These are phyloP conservation scores for Sebastes matsubarae DNA, from an alignment of 2,797 vertebrate species.

Conservation along the genomic window DNA sequence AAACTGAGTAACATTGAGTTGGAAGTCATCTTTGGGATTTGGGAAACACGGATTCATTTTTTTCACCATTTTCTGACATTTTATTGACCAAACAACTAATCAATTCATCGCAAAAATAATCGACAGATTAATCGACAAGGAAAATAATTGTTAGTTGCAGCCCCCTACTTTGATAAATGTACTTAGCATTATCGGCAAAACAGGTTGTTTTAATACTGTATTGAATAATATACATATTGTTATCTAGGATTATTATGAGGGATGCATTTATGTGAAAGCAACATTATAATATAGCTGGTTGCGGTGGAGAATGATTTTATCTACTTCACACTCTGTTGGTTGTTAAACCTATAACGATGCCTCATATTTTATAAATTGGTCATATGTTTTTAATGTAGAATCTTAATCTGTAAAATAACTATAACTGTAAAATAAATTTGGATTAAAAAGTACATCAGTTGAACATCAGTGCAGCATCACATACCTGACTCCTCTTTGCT, in stretches of 20 bases:
- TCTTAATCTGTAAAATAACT: background rate
- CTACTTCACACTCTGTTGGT: too few species aligned
- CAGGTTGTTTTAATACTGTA: background rate
- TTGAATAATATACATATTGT: background rate
- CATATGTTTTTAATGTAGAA: accelerated
- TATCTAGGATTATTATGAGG: too few species aligned
- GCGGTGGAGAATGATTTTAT: accelerated
- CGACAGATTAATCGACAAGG: too few species aligned
- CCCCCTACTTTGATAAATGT: background rate
- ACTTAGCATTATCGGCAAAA: background rate
- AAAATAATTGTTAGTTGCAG: background rate
- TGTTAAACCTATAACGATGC: too few species aligned
- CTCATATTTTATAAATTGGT: too few species aligned
- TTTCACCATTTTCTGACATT: too few species aligned
- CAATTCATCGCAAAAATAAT: accelerated
- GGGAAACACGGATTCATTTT: too few species aligned
- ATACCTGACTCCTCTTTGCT: slow-evolving; percentile 84
- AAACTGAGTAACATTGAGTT: too few species aligned
- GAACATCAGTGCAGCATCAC: background rate
- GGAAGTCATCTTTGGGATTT: accelerated
- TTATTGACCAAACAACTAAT: too few species aligned
- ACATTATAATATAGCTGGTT: too few species aligned
- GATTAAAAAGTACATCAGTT: background rate
- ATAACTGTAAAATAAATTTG: background rate
- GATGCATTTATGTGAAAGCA: too few species aligned